Conservation (phyloP, 2,113 vertebrate genomes). For the Lepus timidus region DNA sequence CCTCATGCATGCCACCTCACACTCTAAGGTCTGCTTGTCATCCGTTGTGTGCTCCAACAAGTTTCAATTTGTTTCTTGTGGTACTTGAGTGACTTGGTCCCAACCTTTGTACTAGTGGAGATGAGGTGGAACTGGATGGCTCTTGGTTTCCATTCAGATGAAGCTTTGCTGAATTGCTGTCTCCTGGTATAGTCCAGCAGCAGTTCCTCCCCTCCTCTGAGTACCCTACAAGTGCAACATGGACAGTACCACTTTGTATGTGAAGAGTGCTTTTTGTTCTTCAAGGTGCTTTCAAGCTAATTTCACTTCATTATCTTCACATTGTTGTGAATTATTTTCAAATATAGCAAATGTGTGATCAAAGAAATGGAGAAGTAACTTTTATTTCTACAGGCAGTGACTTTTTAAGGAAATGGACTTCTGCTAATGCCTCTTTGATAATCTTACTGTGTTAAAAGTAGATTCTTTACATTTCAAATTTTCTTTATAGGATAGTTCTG, state of each 20-base stretch:
- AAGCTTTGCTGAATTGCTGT: background rate
- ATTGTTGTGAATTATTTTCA: background rate
- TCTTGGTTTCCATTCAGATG: background rate
- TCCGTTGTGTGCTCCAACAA: background rate
- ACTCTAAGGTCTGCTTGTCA: background rate
- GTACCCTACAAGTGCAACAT: background rate
- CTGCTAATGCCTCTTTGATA: background rate
- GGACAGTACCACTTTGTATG: too few species aligned
- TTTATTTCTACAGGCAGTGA: background rate
- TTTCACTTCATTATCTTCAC: background rate
- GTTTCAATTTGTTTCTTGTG: constrained; percentile 47
- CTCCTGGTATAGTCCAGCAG: background rate
- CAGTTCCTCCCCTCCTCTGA: background rate
- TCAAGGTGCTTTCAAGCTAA: background rate
- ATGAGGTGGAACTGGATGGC: background rate
- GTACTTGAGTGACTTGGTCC: background rate
- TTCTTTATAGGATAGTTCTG: background rate
- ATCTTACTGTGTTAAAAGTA: background rate
- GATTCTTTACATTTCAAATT: background rate
- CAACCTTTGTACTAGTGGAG: background rate
- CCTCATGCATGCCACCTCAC: background rate
- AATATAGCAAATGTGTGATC: background rate
- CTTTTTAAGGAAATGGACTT: background rate
- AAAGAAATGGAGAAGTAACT: background rate
- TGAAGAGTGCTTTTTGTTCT: background rate